These are phyloP conservation scores for Mystacides longicornis DNA, from an alignment of 2,888 invertebrate species.

Conservation along the genomic window DNA sequence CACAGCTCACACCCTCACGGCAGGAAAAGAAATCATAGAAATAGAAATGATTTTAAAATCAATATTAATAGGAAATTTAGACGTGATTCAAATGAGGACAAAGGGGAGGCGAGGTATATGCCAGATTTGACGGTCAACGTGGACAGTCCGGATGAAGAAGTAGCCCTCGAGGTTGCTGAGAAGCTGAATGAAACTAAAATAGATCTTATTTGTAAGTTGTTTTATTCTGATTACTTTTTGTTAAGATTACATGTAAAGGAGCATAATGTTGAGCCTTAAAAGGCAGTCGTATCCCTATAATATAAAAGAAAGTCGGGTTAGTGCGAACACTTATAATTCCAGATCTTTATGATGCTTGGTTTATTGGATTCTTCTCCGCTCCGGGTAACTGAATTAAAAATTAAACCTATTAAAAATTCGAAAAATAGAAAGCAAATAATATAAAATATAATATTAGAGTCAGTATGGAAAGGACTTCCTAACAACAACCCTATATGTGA, in stretches of 20 bases:
- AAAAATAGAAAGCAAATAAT: too few relatives aligned
- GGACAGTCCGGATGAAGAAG: slow-evolving; percentile 49
- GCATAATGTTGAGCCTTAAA: too few relatives aligned
- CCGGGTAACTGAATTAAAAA: too few relatives aligned
- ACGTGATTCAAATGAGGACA: slow-evolving; percentile 40
- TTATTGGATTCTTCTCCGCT: too few relatives aligned
- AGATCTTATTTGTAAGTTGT: slow-evolving; percentile 58
- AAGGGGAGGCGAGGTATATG: slow-evolving; percentile 50
- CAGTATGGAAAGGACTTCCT: too few relatives aligned
- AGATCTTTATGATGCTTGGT: too few relatives aligned
- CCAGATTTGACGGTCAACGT: slow-evolving; percentile 48
- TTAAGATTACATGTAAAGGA: slow-evolving; percentile 63
- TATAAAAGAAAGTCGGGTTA: too few relatives aligned
- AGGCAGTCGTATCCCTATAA: too few relatives aligned
- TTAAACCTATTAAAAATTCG: too few relatives aligned
- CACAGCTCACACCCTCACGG: slow-evolving; percentile 33
- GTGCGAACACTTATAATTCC: too few relatives aligned
- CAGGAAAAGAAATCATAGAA: slow-evolving; percentile 49
- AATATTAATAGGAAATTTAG: slow-evolving; percentile 48
- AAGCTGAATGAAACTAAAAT: slow-evolving; percentile 70
- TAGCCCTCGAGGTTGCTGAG: slow-evolving; percentile 64
- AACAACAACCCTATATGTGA: too few relatives aligned
- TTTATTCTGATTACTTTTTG: slow-evolving; percentile 53
- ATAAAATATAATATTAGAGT: too few relatives aligned
- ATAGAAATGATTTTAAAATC: slow-evolving; percentile 52